Evolutionary conservation across 2,888 invertebrate genomes (phyloP), one percentile per base, ranked within the genome.

Genomic region (Siphonodentalium dalli): DNA sequence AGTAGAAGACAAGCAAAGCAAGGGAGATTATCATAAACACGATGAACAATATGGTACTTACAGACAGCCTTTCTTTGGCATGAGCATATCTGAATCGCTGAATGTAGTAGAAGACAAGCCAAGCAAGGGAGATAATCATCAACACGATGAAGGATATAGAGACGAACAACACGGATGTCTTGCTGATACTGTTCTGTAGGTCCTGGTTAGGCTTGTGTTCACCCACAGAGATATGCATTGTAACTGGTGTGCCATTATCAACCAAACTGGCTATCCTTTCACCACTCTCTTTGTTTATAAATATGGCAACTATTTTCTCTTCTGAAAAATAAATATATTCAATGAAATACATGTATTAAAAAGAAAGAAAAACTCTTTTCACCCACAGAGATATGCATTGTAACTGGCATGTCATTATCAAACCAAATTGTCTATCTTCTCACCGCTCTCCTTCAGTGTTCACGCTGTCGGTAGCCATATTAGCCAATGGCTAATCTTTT

Each of bases 81-180:
- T 95, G 93, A 58, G 94, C 90, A 79, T 95, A 94, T 57, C 95
- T 86, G 84, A 95, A 94, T 66, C 94, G 86, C 84, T 96, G 95
- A 46, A 96, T 90, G 82, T 96, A 96, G 85, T 96, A 96, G 84
- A 95, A 95, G 57, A 95, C 90, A 35, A 96, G 87, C 95, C 95
- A 96, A 21, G 94, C 92, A 71, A 95, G 84, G 1, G 93, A 93
- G 65, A 95, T 93, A 71, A 94, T 89, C 93, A 95, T 93, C 68
- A 95, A 85, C 58, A 96, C 91, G 69, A 95, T 93, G 85, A 96
- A 95, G 1, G 94, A 94, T 68, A 95, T 92, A 61, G 94, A 93
- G 51, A 96, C 94, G 83, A 96, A 94, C 68, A 96, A 85, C 72
- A 96, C 93, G 1, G 93, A 93, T 9, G 93, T 93, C 80, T 77